Conservation (phyloP, 2,797 vertebrate species). For the Microchirus variegatus region DNA sequence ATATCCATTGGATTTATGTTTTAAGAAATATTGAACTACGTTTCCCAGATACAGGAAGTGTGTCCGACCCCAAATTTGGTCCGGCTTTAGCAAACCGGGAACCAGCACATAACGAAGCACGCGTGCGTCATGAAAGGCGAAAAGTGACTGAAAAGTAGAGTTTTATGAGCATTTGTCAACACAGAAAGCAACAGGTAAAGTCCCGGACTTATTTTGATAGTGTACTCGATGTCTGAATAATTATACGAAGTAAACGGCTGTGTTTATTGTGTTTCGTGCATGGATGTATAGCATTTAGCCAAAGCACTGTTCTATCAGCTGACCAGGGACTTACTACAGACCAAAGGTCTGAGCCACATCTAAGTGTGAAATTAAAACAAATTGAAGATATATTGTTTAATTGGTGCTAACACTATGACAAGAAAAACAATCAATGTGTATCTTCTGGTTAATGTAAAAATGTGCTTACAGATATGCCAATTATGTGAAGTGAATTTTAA, state of each 20-base stretch:
- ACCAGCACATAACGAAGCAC: constrained; percentile 4
- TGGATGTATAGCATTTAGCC: constrained; percentile 14
- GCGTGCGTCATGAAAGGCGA: background rate
- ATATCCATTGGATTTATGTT: no score
- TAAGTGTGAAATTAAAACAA: background rate
- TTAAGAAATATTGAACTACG: constrained; percentile 33
- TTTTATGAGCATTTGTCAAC: background rate
- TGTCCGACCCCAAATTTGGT: constrained; percentile 22
- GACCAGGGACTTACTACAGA: background rate
- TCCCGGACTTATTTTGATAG: background rate
- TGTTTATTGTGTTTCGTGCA: background rate
- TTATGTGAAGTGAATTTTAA: no score
- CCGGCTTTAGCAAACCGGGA: constrained; percentile 7
- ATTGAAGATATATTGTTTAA: background rate
- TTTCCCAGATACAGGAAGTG: constrained; percentile 60
- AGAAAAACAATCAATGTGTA: background rate
- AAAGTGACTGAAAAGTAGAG: background rate
- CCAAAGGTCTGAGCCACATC: no score
- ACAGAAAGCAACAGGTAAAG: constrained; percentile 40
- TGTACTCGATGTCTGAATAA: background rate
- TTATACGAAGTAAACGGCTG: background rate
- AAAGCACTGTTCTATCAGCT: background rate
- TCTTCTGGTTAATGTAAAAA: background rate
- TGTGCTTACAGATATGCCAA: no score
- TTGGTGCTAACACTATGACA: background rate